Percentiles rank a stretch among this genome's conserved stretches.
Evolutionary conservation across 2,888 invertebrate genomes (phyloP).

Genomic region (Lithophane leautieri): DNA sequence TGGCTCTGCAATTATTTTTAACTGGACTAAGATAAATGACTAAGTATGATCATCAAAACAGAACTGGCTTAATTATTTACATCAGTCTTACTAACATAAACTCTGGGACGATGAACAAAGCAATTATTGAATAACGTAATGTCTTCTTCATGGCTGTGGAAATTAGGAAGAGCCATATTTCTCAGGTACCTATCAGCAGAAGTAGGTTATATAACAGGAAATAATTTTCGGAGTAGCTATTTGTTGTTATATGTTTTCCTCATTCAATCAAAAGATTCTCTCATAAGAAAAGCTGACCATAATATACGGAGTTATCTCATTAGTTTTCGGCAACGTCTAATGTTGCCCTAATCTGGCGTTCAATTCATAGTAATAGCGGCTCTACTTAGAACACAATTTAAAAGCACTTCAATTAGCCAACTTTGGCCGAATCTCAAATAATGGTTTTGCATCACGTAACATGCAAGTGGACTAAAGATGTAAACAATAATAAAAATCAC

Average conservation of each 20-base stretch:
- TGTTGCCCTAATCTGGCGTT: constrained; percentile 49
- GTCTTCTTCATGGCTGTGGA: constrained; percentile 38
- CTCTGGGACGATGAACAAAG: constrained; percentile 14
- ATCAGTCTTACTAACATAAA: constrained; percentile 35
- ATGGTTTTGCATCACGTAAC: constrained; percentile 37
- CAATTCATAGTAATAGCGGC: constrained; percentile 47
- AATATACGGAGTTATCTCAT: constrained; percentile 35
- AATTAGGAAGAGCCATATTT: constrained; percentile 50
- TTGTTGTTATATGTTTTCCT: constrained; percentile 57
- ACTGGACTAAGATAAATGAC: neutral
- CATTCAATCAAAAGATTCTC: constrained; percentile 48
- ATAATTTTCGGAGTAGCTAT: constrained; percentile 42
- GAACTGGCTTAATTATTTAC: constrained; percentile 20
- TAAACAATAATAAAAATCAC: neutral
- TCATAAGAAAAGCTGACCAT: constrained; percentile 34
- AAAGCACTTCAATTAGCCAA: constrained; percentile 71
- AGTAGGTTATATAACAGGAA: constrained; percentile 45
- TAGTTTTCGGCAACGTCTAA: constrained; percentile 29
- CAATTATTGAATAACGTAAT: constrained; percentile 35
- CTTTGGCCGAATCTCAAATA: constrained; percentile 61
- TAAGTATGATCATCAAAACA: neutral
- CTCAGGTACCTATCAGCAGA: constrained; percentile 39
- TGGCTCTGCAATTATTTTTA: neutral
- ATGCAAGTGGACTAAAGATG: constrained; percentile 1
- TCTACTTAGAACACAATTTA: constrained; percentile 63